Evolutionary conservation across 2,113 vertebrate genomes (phyloP).

Genomic region (Microcebus ravelobensis): DNA sequence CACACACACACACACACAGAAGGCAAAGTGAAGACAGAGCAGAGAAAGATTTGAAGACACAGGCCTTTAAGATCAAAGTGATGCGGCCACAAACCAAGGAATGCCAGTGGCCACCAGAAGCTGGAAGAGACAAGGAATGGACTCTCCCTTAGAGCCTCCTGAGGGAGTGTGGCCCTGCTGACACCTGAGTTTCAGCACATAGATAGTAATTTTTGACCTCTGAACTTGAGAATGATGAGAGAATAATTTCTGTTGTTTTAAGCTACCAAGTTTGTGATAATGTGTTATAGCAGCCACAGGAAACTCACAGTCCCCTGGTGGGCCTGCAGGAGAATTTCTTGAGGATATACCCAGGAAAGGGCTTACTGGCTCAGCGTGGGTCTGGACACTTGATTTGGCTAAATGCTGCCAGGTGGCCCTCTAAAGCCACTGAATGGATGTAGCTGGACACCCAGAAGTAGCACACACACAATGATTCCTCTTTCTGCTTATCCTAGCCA

Average conservation of each 20-base stretch:
- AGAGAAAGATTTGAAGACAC: background rate
- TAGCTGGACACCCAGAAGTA: background rate
- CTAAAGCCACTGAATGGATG: background rate
- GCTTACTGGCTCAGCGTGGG: background rate
- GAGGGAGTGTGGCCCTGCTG: background rate
- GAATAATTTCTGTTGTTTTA: background rate
- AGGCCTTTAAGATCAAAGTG: background rate
- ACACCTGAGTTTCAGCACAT: background rate
- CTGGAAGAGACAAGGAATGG: background rate
- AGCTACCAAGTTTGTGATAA: background rate
- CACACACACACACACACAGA: background rate
- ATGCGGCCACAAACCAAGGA: background rate
- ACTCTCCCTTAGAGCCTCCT: background rate
- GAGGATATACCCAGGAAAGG: background rate
- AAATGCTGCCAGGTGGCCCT: background rate
- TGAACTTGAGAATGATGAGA: background rate
- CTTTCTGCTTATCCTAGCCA: background rate
- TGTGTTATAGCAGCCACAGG: background rate
- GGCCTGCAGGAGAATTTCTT: background rate
- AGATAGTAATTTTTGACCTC: background rate
- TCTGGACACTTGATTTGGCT: background rate
- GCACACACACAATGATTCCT: slow-evolving; percentile 23
- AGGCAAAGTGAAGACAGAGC: background rate
- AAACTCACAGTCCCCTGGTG: background rate
- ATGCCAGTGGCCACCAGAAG: background rate